Evolutionary conservation across 2,888 invertebrate species (phyloP), one percentile per base, ranked within the genome.

Genomic region (Agrenia bidenticulata): DNA sequence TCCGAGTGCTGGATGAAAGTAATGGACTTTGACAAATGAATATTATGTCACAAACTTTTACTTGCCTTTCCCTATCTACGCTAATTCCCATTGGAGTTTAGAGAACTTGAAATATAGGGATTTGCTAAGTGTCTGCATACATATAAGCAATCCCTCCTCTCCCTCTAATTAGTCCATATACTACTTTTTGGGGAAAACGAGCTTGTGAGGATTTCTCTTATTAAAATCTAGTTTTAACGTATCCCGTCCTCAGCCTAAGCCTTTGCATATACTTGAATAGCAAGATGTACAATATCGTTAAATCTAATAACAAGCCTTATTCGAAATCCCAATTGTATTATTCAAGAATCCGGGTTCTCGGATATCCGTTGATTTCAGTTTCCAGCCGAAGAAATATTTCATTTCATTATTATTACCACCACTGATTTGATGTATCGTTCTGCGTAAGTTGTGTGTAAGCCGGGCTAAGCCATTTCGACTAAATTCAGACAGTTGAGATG

Each of bases 11-110:
- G 26, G 62, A 67, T 64, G 70, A 66, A 70, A 74, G 71, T 73
- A 74, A 74, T 74, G 73, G 65, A 60, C 70, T 73, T 71, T 73
- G 73, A 74, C 73, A 74, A 74, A 74, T 74, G 72, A 74, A 72
- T 70, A 70, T 64, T 60, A 62, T 64, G 68, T 61, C 50, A 27
- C 41, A 54, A 61, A 64, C 67, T 68, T 68, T 64, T 68, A 64
- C 32, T 55, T 55, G 24, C 19, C 55, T 55, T 32, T 55, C 32
- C 4, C 17, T n/a, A n/a, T n/a, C n/a, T n/a, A n/a, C n/a, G n/a
- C n/a, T n/a, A n/a, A n/a, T n/a, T n/a, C n/a, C n/a, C n/a, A n/a
- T n/a, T n/a, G n/a, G n/a, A n/a, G n/a, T n/a, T n/a, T n/a, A n/a
- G n/a, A n/a, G n/a, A n/a, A n/a, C n/a, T n/a, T n/a, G n/a, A n/a